Percentiles rank a stretch among this genome's conserved stretches.
Conservation (phyloP, 2,797 vertebrate genomes). For the Mus minutoides region DNA sequence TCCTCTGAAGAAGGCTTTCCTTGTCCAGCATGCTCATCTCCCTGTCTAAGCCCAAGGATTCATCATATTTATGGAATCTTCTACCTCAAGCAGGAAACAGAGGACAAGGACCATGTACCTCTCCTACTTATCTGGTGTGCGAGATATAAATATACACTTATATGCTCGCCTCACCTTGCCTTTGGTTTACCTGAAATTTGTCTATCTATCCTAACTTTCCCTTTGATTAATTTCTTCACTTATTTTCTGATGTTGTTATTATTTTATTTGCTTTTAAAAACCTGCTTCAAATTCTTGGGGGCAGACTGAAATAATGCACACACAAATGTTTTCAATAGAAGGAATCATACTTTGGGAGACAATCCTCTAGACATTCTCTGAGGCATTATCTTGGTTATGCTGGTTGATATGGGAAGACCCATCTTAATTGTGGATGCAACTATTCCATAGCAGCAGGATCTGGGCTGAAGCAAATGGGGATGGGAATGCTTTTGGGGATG, state of each 20-base stretch:
- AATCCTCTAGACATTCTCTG: background rate
- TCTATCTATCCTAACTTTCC: background rate
- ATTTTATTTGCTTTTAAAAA: constrained; percentile 15
- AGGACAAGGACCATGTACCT: background rate
- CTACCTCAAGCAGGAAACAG: background rate
- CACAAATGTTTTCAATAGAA: background rate
- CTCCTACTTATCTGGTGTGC: background rate
- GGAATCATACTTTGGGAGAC: background rate
- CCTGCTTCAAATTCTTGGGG: background rate
- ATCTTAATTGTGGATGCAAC: background rate
- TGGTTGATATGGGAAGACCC: background rate
- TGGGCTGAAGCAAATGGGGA: background rate
- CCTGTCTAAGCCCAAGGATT: background rate
- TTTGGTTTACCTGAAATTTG: background rate
- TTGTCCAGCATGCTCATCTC: background rate
- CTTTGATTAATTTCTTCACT: constrained; percentile 5
- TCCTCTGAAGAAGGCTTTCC: background rate
- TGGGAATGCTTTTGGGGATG: background rate
- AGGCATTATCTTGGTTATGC: background rate
- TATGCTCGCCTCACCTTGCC: background rate
- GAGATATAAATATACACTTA: background rate
- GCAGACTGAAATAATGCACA: background rate
- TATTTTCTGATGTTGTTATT: background rate
- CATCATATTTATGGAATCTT: background rate
- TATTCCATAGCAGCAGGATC: background rate